These are phyloP conservation scores for Mus pahari DNA, from an alignment of 2,113 vertebrate genomes.

Conservation along the genomic window DNA sequence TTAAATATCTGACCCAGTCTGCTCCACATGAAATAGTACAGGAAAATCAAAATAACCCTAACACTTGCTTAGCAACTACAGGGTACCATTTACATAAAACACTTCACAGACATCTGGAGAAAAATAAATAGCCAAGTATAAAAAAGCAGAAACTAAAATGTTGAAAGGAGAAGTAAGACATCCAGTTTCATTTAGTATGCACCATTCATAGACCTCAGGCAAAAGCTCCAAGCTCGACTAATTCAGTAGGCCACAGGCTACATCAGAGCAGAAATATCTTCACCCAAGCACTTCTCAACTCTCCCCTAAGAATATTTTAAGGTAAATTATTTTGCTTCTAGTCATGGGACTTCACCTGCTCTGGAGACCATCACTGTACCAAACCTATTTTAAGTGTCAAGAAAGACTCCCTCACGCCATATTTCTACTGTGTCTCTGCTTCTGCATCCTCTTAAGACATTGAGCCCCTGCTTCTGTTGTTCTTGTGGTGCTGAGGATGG, in stretches of 20 bases:
- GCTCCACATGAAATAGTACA: slow-evolving; percentile 4
- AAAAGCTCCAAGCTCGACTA: neutral
- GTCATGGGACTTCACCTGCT: neutral
- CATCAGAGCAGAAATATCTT: slow-evolving; percentile 25
- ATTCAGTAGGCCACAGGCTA: neutral
- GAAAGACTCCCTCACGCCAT: neutral
- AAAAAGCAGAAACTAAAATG: slow-evolving; percentile 55
- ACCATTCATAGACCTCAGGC: slow-evolving; percentile 55
- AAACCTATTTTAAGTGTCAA: slow-evolving; percentile 46
- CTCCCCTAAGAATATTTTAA: slow-evolving; percentile 9
- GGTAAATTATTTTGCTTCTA: slow-evolving; percentile 32
- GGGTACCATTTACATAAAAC: slow-evolving; percentile 32
- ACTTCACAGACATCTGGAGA: slow-evolving; percentile 70
- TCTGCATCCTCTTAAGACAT: neutral
- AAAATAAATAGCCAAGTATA: slow-evolving; percentile 66
- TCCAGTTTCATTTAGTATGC: slow-evolving; percentile 51
- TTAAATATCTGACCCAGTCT: slow-evolving; percentile 42
- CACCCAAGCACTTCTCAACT: slow-evolving; percentile 4
- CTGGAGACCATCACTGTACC: neutral
- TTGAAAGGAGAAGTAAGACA: slow-evolving; percentile 64
- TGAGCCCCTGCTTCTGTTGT: neutral
- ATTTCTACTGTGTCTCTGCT: neutral
- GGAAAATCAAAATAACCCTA: slow-evolving; percentile 62
- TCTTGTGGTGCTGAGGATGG: neutral
- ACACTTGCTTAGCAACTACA: slow-evolving; percentile 32